Evolutionary conservation across 1,140 invertebrate species (phyloP).

Genomic region (Thaumetopoea pityocampa): DNA sequence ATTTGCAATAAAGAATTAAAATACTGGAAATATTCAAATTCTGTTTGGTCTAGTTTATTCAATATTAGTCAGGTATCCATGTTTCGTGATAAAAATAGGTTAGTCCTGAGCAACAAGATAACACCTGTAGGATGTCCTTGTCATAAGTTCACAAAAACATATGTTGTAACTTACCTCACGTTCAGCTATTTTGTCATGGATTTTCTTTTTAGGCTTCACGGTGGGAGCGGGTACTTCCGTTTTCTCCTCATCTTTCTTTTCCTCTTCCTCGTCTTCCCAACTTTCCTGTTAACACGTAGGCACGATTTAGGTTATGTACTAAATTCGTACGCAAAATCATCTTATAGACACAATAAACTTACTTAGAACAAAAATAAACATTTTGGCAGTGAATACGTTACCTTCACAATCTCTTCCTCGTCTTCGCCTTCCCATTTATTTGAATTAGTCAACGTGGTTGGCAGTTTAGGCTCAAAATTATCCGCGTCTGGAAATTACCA

Average conservation of each 20-base stretch:
- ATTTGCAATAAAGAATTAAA: too few species aligned
- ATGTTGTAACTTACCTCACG: constrained; percentile 78
- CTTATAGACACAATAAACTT: constrained; percentile 7
- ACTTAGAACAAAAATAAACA: constrained; percentile 16
- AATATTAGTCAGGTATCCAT: too few species aligned
- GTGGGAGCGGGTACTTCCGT: constrained; percentile 62
- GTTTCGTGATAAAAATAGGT: too few species aligned
- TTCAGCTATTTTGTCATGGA: constrained; percentile 85
- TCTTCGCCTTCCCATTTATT: constrained; percentile 94
- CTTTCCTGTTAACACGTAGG: constrained; percentile 81
- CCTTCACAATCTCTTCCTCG: constrained; percentile 90
- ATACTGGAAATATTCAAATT: too few species aligned
- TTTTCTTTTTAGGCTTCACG: constrained; percentile 82
- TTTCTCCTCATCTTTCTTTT: constrained; percentile 77
- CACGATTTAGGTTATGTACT: constrained; percentile 59
- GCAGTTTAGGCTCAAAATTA: constrained; percentile 73
- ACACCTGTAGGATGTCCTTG: too few species aligned
- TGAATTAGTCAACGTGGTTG: constrained; percentile 68
- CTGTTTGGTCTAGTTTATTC: too few species aligned
- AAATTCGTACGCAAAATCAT: constrained; percentile 15
- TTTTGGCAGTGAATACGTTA: constrained; percentile 67
- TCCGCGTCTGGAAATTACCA: constrained; percentile 68
- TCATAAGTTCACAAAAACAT: constrained; percentile 7
- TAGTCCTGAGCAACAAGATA: too few species aligned
- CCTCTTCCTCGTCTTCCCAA: constrained; percentile 91